A percentile compares a stretch with the other conserved stretches of the same genome.
Evolutionary conservation across 1,140 invertebrate genomes (phyloP).

Genomic region (Pogonomyrmex californicus): DNA sequence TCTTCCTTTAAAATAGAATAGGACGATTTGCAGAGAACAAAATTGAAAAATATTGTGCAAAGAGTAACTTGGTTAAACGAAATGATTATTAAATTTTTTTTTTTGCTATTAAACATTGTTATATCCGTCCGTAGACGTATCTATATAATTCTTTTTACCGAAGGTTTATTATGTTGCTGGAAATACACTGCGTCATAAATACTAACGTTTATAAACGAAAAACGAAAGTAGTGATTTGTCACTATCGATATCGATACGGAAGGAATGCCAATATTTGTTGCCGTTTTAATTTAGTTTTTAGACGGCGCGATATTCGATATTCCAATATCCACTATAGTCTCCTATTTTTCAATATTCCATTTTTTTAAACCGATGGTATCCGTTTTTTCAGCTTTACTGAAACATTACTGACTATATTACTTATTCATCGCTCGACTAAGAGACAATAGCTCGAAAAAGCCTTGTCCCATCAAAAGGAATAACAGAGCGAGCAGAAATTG

Average conservation of each 20-base stretch:
- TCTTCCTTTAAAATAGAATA: too few relatives aligned
- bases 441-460: constrained; percentile 38
- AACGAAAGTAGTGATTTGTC: constrained; percentile 44
- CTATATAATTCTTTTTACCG: neutral
- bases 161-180: neutral
- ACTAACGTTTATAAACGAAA: neutral
- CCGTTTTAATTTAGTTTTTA: constrained; percentile 62
- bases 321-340: constrained; percentile 41
- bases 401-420: constrained; percentile 46
- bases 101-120: neutral
- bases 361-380: constrained; percentile 39
- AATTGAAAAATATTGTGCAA: neutral
- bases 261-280: constrained; percentile 50
- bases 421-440: constrained; percentile 40
- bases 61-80: neutral
- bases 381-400: constrained; percentile 33
- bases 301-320: constrained; percentile 51
- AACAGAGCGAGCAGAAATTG: neutral
- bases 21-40: neutral
- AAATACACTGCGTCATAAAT: constrained; percentile 8
- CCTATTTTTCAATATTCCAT: constrained; percentile 56
- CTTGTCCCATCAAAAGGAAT: constrained; percentile 15
- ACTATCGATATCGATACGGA: constrained; percentile 41
- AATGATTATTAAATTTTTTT: neutral
- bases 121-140: neutral